A percentile compares a stretch with the other conserved stretches of the same genome.
Conservation (phyloP, 2,888 invertebrate genomes). For the Pyralis farinalis region DNA sequence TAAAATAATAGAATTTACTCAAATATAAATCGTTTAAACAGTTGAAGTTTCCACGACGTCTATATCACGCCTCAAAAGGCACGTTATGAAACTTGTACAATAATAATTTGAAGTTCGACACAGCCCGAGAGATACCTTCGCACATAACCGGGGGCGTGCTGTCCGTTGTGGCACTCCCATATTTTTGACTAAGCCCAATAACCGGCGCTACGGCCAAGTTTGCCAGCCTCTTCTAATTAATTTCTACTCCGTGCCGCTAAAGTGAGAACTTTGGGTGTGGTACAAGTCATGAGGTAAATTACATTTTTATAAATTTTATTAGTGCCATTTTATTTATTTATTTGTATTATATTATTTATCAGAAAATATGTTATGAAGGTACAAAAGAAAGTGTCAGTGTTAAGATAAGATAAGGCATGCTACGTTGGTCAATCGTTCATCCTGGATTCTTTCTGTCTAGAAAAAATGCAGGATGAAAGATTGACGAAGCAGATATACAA, state of each 20-base stretch:
- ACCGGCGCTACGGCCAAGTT: slow-evolving; percentile 62
- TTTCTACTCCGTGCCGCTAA: slow-evolving; percentile 69
- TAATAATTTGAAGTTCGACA: slow-evolving; percentile 8
- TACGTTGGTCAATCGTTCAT: no score
- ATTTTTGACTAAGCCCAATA: slow-evolving; percentile 73
- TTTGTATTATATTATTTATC: no score
- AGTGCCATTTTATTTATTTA: no score
- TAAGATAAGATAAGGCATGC: no score
- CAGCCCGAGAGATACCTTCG: slow-evolving; percentile 2
- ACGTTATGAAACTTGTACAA: slow-evolving; percentile 5
- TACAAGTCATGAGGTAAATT: slow-evolving; percentile 18
- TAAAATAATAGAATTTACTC: no score
- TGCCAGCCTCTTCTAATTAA: slow-evolving; percentile 75
- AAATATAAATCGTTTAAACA: no score
- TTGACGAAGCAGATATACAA: no score
- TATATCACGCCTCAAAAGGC: not conserved
- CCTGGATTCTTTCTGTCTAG: no score
- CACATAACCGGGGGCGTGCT: slow-evolving; percentile 1
- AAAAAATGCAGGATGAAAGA: no score
- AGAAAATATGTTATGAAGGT: no score
- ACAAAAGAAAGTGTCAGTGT: no score
- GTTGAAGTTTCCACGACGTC: not conserved
- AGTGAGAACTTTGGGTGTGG: slow-evolving; percentile 40
- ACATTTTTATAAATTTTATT: no score
- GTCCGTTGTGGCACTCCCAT: slow-evolving; percentile 53